Base-by-base conservation (phyloP, 2,113 vertebrate species). In the Pholis gunnellus region DNA sequence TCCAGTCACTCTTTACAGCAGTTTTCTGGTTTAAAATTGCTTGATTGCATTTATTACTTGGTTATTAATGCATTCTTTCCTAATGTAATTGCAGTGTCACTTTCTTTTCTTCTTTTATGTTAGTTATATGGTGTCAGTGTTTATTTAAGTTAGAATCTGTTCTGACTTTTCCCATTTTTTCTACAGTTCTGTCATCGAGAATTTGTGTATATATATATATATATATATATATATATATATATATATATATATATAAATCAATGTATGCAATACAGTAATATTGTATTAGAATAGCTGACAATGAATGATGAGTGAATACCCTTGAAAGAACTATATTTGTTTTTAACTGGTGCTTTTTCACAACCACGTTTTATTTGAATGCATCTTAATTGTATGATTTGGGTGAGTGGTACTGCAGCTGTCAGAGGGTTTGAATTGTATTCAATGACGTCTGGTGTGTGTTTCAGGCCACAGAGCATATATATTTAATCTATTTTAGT, bases 161-260 rank as follows among this genome's bases (percentile, higher is more conserved):
- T 56, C 18, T 48, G 11, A 68, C 14, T 31, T 68, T 4, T 75
- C 42, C n/a, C 5, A 68, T 77, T 82, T 81, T 81, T 79, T 81
- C 27, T 79, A 54, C 34, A 72, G 27, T 57, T 79, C 27, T 54
- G 11, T 73, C 40, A 15, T 63, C 57, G 40, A 70, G 29, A 64
- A 74, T 36, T 17, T 66, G 18, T 77, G 18, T 61, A 72, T 82
- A 76, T 61, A 72, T 82, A 76, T 61, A 72, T 82, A 76, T 61
- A 72, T 82, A 76, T 61, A 72, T 82, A 76, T 61, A 72, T 82
- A 76, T 61, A 72, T 82, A 76, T 61, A 72, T 82, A 76, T 61
- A 72, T 82, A 76, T 61, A 72, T 82, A 76, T 61, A 72, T 82
- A 76, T 61, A 72, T 82, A 76, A 29, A 75, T 81, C 17, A 34